These are phyloP conservation scores for Lucilia sericata DNA, from an alignment of 1,140 invertebrate genomes.

Conservation along the genomic window DNA sequence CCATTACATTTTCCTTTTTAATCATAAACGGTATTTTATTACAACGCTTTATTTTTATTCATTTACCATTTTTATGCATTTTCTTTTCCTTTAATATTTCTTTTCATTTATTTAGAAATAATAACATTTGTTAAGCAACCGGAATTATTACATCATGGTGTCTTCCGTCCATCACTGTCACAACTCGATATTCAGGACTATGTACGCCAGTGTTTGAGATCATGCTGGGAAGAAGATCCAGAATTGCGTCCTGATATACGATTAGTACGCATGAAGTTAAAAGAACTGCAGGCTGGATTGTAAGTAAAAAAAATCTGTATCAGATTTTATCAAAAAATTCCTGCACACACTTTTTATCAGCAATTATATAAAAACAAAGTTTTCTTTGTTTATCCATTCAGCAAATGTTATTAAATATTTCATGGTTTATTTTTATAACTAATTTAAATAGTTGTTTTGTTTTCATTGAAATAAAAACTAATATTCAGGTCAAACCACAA, in stretches of 20 bases:
- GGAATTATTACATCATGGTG: conserved; percentile 77
- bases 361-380: too few relatives aligned
- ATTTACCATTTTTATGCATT: conserved; percentile 13
- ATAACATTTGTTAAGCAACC: conserved; percentile 90
- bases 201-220: conserved; percentile 87
- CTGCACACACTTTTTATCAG: too few relatives aligned
- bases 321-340: too few relatives aligned
- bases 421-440: too few relatives aligned
- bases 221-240: conserved; percentile 85
- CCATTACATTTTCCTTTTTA: too few relatives aligned
- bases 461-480: too few relatives aligned
- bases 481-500: too few relatives aligned
- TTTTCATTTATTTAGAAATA: conserved; percentile 77
- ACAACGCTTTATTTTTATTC: too few relatives aligned
- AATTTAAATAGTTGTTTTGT: too few relatives aligned
- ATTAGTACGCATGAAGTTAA: conserved; percentile 77
- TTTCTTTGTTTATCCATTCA: too few relatives aligned
- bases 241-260: conserved; percentile 89
- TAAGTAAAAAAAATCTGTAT: conserved; percentile 64
- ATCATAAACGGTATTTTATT: too few relatives aligned
- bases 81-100: conserved; percentile 23
- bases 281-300: conserved; percentile 83
- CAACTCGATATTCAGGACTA: conserved; percentile 92
- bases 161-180: conserved; percentile 88
- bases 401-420: too few relatives aligned